Evolutionary conservation across 2,888 invertebrate genomes (phyloP), one percentile per base, ranked within the genome.

Genomic region (Tetramorium bicarinatum): DNA sequence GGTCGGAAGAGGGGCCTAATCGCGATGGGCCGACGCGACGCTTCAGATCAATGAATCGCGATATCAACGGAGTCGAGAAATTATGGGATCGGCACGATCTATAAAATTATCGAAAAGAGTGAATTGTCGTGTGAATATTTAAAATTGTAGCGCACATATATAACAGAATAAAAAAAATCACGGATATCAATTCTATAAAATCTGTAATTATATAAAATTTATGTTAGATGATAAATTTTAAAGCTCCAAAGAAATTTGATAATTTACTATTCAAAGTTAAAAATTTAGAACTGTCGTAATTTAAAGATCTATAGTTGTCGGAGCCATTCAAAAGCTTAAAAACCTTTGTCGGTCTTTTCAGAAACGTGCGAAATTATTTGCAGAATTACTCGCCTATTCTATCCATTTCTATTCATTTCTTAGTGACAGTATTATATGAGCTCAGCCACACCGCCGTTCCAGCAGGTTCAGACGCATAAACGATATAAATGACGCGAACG

Each of bases 401-500:
- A 49, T 69, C 69, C 44, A 67, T 54, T 80, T 47, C 47, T 72
- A 41, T 72, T 47, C 72, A 47, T 76, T 64, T 52, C 47, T 54
- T 25, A 4, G 34, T 54, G 72, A 61, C 79, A 54, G 59, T 80
- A 79, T 71, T 71, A 79, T 71, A 61, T 18, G 72, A 59, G 59
- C 34, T 34, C 47, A 13, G 62, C 64, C 29, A 54, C 59, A 54
- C 66, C 52, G 49, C 38, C 29, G 61, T 76, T 49, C 54, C 77
- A 4, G 21, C 15, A 72, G 38, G 47, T 9, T 49, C 47, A 59
- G 79, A 59, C 64, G 79, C 76, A 67, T 85, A 88, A 83, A 61
- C 72, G 41, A 82, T 80, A 84, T 87, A 89, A 87, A 85, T 82
- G 83, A 84, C 62, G 72, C 34, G 74, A 84, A 83, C 77, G 85